Evolutionary conservation across 2,113 vertebrate species (phyloP).

Genomic region (Monopterus albus): DNA sequence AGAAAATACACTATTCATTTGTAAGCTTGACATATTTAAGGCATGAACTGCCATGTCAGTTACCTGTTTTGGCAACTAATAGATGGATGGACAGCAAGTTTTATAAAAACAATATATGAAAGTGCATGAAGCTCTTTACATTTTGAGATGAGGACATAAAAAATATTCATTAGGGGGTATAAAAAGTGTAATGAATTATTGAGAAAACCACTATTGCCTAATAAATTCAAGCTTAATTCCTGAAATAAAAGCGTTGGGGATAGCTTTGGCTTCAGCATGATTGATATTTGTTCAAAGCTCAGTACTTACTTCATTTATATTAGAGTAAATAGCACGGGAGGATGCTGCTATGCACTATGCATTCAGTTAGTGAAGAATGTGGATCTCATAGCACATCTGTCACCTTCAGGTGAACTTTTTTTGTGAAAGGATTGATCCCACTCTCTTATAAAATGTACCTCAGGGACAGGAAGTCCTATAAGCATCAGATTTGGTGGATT

Average conservation of each 20-base stretch:
- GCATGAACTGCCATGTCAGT: not conserved
- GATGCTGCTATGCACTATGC: constrained; percentile 17
- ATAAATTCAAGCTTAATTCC: constrained; percentile 49
- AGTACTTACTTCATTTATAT: constrained; percentile 18
- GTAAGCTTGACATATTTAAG: not conserved
- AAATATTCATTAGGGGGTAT: constrained; percentile 26
- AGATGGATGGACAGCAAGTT: not conserved
- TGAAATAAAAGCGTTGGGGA: constrained; percentile 13
- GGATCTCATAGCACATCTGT: constrained; percentile 10
- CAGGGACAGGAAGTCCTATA: not conserved
- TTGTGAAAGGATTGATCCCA: not conserved
- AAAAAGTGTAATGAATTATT: constrained; percentile 43
- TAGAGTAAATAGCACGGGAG: constrained; percentile 30
- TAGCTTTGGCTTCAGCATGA: not conserved
- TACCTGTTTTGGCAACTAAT: not conserved
- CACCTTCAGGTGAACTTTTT: not conserved
- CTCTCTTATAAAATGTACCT: not conserved
- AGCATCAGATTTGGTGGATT: not conserved
- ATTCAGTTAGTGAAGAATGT: constrained; percentile 12
- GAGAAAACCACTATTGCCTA: constrained; percentile 44
- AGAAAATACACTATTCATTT: constrained; percentile 9
- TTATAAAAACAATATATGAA: constrained; percentile 18
- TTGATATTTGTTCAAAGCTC: too few species aligned
- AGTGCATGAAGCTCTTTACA: constrained; percentile 2
- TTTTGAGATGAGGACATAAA: constrained; percentile 26